Percentiles rank a stretch among this genome's conserved stretches.
phyloP scores from a whole-genome alignment of 2,888 invertebrate genomes.

The Andrena flavipes region DNA sequence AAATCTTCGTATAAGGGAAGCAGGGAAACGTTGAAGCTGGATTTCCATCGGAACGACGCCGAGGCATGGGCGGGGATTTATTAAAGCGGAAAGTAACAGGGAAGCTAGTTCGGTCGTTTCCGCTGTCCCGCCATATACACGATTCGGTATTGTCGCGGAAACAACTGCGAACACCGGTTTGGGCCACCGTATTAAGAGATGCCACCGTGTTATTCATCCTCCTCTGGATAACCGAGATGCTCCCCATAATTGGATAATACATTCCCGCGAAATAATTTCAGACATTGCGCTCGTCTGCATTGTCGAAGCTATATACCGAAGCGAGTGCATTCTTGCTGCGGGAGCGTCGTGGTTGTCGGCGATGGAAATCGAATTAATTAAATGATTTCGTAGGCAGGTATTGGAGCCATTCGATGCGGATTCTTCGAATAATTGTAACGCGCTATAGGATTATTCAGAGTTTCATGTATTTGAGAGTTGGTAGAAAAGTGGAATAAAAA shows the following conservation, averaged over 20 bases:
- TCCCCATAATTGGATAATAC: conserved; percentile 40
- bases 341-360: background rate
- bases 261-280: conserved; percentile 37
- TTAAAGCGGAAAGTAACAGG: conserved; percentile 27
- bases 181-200: conserved; percentile 32
- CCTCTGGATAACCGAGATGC: conserved; percentile 21
- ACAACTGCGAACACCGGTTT: background rate
- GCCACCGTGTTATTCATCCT: conserved; percentile 28
- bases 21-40: background rate
- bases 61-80: conserved; percentile 8
- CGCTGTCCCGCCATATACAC: conserved; percentile 12
- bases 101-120: conserved; percentile 33
- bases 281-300: conserved; percentile 12
- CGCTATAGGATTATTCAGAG: too few relatives aligned
- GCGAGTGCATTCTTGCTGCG: conserved; percentile 3
- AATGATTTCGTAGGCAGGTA: background rate
- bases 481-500: background rate
- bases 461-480: background rate
- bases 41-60: background rate
- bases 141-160: conserved; percentile 14
- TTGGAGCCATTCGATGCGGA: background rate
- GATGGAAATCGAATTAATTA: conserved; percentile 19
- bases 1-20: background rate
- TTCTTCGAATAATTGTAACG: background rate
- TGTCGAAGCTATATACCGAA: background rate